Evolutionary conservation across 2,888 invertebrate genomes (phyloP), one percentile per base, ranked within the genome.

Genomic region (Cosmopolites sordidus): DNA sequence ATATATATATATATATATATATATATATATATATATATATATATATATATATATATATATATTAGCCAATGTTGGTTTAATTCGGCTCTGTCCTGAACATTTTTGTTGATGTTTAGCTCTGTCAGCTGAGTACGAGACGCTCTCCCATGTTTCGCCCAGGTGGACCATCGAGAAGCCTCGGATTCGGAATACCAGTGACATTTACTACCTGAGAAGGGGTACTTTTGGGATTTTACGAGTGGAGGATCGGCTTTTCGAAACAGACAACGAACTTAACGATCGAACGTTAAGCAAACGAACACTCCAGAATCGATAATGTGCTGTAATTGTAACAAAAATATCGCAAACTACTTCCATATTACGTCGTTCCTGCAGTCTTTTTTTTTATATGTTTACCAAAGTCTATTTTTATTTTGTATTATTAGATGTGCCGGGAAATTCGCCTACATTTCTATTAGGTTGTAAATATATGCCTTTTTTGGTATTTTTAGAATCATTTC

Each of bases 131-230:
- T 12, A 33, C 33, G 12, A 5, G 33, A 9, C 33, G 4, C 12
- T 33, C 33, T 33, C n/a, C 12, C 33, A 33, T 33, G 11, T 37
- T 39, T 43, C 43, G 42, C 51, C 51, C 51, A 51, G 51, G 47
- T 51, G 51, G 33, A 51, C 42, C 47, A 30, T 22, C 38, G 38
- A 15, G 16, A 46, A 51, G 43, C n/a, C 22, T 22, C 18, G 37
- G 46, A 47, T 46, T 51, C 42, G 46, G 45, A 51, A 47, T 51
- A 30, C 46, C 46, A 41, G 43, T 53, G 42, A 47, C 47, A 43
- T 54, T 54, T 54, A 54, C 53, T 54, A 54, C 53, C 53, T 54
- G 53, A 37, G 45, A 39, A 40, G 44, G 51, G 51, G 45, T 51
- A 40, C 22, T 41, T 37, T 49, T 43, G 43, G 39, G 43, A 49